Evolutionary conservation across 2,113 vertebrate genomes (phyloP).

Genomic region (Austrofundulus limnaeus): DNA sequence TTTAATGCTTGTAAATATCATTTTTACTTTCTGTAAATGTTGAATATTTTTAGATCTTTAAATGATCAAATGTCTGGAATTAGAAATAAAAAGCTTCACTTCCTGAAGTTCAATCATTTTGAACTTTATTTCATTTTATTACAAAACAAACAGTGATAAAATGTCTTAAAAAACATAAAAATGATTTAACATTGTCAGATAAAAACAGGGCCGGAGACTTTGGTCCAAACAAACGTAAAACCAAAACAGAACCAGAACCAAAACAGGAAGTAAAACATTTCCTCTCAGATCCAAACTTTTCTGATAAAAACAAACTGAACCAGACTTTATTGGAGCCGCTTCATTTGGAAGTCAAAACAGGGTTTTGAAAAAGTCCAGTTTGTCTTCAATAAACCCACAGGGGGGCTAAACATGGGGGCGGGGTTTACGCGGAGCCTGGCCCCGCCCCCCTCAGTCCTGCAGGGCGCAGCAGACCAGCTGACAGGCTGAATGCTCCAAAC

Average conservation of each 20-base stretch:
- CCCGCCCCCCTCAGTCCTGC: background rate
- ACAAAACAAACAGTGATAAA: constrained; percentile 14
- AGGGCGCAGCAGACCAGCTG: background rate
- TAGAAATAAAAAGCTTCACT: too few species aligned
- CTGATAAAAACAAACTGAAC: background rate
- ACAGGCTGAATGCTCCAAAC: too few species aligned
- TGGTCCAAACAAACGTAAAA: background rate
- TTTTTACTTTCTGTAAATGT: too few species aligned
- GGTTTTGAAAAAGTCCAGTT: background rate
- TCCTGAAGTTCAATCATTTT: too few species aligned
- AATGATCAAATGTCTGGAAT: too few species aligned
- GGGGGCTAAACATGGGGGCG: too few species aligned
- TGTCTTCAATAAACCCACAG: too few species aligned
- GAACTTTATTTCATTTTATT: background rate
- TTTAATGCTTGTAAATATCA: too few species aligned
- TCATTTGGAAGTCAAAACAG: background rate
- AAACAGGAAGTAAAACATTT: background rate
- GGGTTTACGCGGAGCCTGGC: background rate
- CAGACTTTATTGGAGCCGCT: background rate
- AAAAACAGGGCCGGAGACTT: constrained; percentile 19
- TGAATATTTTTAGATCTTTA: too few species aligned
- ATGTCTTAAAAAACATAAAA: constrained; percentile 43
- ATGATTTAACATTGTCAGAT: constrained; percentile 31
- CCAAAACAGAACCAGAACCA: background rate
- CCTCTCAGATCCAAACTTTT: background rate